Evolutionary conservation across 2,797 vertebrate species (phyloP).

Genomic region (Hydrolagus colliei): DNA sequence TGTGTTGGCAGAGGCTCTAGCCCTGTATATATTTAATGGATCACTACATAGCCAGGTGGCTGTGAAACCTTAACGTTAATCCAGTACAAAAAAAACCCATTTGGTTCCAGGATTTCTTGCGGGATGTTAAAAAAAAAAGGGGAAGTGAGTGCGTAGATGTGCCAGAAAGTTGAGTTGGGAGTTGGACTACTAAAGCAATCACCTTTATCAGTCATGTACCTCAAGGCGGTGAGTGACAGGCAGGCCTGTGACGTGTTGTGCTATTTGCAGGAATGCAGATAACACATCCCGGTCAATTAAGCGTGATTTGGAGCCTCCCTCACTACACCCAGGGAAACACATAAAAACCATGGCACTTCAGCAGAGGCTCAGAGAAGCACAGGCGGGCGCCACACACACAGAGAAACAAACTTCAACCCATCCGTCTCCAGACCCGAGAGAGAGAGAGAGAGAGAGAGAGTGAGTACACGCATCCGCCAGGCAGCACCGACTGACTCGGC

Average conservation of each 20-base stretch:
- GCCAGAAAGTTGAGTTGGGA: neutral
- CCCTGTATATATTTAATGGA: too few relatives aligned
- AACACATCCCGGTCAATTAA: constrained; percentile 42
- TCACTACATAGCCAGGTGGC: too few relatives aligned
- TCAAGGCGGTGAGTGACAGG: constrained; percentile 41
- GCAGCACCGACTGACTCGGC: neutral
- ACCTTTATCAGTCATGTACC: constrained; percentile 30
- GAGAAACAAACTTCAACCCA: too few relatives aligned
- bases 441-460: constrained; percentile 37
- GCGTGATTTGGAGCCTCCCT: constrained; percentile 34
- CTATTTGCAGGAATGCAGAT: constrained; percentile 38
- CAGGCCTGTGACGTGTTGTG: constrained; percentile 50
- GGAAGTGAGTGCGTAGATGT: neutral
- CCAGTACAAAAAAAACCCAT: too few relatives aligned
- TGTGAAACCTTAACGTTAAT: too few relatives aligned
- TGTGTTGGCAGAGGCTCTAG: too few relatives aligned
- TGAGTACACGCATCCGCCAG: constrained; percentile 42
- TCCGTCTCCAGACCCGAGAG: constrained; percentile 30
- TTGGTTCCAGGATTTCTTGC: neutral
- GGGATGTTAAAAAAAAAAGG: neutral
- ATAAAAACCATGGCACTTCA: constrained; percentile 50
- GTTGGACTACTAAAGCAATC: constrained; percentile 30
- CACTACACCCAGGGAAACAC: constrained; percentile 39
- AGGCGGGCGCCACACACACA: neutral
- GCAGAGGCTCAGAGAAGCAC: constrained; percentile 19